These are phyloP conservation scores for Agrochola lychnidis DNA, from an alignment of 2,888 invertebrate species.

Conservation along the genomic window DNA sequence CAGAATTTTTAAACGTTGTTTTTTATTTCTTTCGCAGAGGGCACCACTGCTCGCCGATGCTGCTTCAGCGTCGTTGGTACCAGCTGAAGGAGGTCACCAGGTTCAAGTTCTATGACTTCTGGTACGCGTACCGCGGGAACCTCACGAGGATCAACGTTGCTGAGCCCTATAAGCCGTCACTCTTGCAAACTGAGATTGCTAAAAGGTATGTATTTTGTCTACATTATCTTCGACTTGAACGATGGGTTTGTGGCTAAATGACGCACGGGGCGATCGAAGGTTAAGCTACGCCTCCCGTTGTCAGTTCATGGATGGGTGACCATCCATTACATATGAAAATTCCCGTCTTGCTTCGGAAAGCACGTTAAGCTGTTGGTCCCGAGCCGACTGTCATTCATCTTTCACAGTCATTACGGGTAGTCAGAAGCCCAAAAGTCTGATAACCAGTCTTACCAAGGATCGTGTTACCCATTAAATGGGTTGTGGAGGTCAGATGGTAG, in stretches of 20 bases:
- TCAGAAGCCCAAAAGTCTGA: too few species aligned
- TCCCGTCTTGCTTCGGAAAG: too few species aligned
- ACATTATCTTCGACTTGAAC: neutral
- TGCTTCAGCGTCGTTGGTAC: slow-evolving; percentile 86
- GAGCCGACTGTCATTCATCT: too few species aligned
- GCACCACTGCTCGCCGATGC: slow-evolving; percentile 83
- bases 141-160: slow-evolving; percentile 45
- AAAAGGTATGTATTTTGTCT: slow-evolving; percentile 50
- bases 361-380: too few species aligned
- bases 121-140: slow-evolving; percentile 63
- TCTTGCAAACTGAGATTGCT: slow-evolving; percentile 62
- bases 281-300: neutral
- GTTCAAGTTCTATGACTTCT: slow-evolving; percentile 79
- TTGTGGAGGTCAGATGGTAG: too few species aligned
- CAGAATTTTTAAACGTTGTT: neutral
- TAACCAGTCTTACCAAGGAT: too few species aligned
- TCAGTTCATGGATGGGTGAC: too few species aligned
- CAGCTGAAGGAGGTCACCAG: slow-evolving; percentile 79
- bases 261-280: neutral
- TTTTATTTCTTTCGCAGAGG: slow-evolving; percentile 70
- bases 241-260: neutral
- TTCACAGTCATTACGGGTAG: too few species aligned
- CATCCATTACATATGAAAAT: too few species aligned
- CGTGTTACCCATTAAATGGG: too few species aligned
- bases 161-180: slow-evolving; percentile 56